Evolutionary conservation across 1,140 invertebrate genomes (phyloP).

Genomic region (Scaptomyza montana): DNA sequence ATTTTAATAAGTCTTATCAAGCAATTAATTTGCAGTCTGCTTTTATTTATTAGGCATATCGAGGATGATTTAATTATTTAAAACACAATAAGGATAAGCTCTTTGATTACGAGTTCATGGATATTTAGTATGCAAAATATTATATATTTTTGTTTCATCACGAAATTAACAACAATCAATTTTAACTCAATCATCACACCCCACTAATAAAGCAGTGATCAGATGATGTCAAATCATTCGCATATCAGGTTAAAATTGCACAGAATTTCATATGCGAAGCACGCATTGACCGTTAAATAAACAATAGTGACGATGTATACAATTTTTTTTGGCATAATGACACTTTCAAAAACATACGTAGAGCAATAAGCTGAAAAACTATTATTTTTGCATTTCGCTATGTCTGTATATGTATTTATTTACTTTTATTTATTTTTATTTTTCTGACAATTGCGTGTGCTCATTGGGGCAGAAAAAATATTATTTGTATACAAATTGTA

Average conservation of each 20-base stretch:
- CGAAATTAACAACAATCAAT: no score
- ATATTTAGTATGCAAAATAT: no score
- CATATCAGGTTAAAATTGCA: slow-evolving; percentile 1
- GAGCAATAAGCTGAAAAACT: slow-evolving; percentile 19
- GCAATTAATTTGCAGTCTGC: no score
- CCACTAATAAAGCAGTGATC: not conserved
- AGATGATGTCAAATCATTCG: slow-evolving; percentile 30
- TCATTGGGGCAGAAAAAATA: slow-evolving; percentile 36
- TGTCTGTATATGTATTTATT: slow-evolving; percentile 12
- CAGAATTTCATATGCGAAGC: slow-evolving; percentile 20
- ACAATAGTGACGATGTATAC: slow-evolving; percentile 34
- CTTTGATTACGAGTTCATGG: no score
- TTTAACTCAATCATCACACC: not conserved
- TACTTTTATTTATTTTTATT: not conserved
- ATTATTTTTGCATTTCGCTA: slow-evolving; percentile 16
- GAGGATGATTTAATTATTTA: no score
- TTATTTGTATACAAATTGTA: slow-evolving; percentile 61
- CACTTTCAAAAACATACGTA: slow-evolving; percentile 42
- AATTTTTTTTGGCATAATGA: slow-evolving; percentile 19
- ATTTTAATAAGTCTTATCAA: no score
- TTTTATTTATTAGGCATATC: no score
- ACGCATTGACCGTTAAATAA: slow-evolving; percentile 35
- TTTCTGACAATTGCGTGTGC: slow-evolving; percentile 15
- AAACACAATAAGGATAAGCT: no score
- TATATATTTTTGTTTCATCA: no score